Conservation (phyloP, 2,113 vertebrate species). For the Glaucidium brasilianum region DNA sequence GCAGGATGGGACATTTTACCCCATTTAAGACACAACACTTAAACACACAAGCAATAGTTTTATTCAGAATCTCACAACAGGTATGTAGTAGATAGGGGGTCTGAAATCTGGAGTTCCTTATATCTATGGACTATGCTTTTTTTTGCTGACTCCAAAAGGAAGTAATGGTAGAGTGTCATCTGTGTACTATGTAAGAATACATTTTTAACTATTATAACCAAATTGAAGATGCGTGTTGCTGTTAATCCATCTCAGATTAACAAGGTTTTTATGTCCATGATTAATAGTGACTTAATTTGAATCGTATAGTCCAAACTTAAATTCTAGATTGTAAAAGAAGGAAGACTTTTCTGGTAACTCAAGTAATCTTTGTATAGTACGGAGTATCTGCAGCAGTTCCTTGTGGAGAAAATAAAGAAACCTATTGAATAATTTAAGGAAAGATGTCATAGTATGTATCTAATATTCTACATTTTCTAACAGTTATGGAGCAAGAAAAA, state of each 20-base stretch:
- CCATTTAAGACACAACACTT: background rate
- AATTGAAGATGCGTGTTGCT: background rate
- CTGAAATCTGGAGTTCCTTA: background rate
- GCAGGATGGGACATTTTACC: background rate
- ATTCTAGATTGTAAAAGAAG: background rate
- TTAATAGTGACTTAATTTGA: background rate
- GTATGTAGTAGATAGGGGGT: accelerated
- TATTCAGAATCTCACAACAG: background rate
- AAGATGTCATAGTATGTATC: background rate
- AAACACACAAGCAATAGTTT: background rate
- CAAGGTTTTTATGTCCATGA: accelerated
- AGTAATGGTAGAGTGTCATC: background rate
- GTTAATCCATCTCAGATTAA: background rate
- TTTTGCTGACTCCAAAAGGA: background rate
- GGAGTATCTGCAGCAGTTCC: background rate
- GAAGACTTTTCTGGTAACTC: background rate
- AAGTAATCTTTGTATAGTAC: background rate
- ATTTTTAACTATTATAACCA: background rate
- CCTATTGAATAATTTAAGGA: background rate
- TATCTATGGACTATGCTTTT: background rate
- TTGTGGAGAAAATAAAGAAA: background rate
- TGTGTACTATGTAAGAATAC: background rate
- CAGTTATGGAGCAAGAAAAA: background rate
- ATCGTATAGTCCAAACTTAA: background rate
- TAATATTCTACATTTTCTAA: background rate